These are phyloP conservation scores for Stenolophus ochropezus DNA, from an alignment of 2,888 invertebrate genomes.

Conservation along the genomic window DNA sequence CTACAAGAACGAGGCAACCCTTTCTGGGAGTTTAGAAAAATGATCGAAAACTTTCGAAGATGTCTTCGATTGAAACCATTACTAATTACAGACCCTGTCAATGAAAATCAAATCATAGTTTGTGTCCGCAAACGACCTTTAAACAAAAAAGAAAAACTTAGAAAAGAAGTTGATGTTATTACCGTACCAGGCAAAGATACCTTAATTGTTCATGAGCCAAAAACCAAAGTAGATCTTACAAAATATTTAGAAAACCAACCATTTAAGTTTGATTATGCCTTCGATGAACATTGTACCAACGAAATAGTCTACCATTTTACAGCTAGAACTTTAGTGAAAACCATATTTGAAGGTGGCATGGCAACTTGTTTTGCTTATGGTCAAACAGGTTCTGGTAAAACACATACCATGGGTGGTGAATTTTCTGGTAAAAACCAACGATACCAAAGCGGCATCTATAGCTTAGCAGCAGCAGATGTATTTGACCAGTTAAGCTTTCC, in stretches of 20 bases:
- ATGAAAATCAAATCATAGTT: conserved; percentile 97
- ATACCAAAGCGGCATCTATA: conserved; percentile 98
- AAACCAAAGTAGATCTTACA: conserved; percentile 96
- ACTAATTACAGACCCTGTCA: conserved; percentile 86
- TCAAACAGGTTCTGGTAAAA: conserved; percentile 97
- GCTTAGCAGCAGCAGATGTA: conserved; percentile 96
- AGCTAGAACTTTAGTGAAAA: conserved; percentile 97
- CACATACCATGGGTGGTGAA: conserved; percentile 99
- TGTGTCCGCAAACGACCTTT: conserved; percentile 98
- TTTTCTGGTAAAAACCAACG: conserved; percentile 95
- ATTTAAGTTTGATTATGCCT: conserved; percentile 99
- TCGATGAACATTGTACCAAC: conserved; percentile 96
- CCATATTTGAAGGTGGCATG: conserved; percentile 99
- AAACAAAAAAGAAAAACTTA: conserved; percentile 90
- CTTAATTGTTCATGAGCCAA: conserved; percentile 93
- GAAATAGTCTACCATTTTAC: conserved; percentile 98
- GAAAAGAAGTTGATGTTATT: conserved; percentile 96
- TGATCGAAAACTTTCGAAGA: conserved; percentile 93
- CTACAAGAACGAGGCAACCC: conserved; percentile 95
- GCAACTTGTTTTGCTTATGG: conserved; percentile 99
- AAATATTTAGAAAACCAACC: conserved; percentile 98
- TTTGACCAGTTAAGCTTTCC: conserved; percentile 84
- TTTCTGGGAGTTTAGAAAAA: conserved; percentile 96
- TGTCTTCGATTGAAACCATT: conserved; percentile 92
- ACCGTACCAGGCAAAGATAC: conserved; percentile 95